Conservation (phyloP, 2,113 vertebrate genomes). For the Apaloderma vittatum region DNA sequence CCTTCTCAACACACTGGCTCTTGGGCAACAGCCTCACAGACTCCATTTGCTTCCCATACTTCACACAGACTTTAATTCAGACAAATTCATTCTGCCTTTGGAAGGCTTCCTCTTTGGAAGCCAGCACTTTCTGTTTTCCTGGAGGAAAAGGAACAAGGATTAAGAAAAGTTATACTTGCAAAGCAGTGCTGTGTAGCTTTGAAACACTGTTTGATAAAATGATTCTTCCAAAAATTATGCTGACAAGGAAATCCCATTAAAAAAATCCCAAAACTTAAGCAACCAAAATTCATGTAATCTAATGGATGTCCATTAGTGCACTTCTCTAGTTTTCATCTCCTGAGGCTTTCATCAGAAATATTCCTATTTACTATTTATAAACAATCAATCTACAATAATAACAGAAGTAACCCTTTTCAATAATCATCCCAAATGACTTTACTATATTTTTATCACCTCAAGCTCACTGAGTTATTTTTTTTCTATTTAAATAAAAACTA, state of each 20-base stretch:
- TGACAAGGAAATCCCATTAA: not conserved
- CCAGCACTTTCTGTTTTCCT: not conserved
- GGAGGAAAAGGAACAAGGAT: not conserved
- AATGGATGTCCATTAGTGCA: not conserved
- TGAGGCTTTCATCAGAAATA: not conserved
- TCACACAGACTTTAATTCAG: not conserved
- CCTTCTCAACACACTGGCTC: rapidly evolving
- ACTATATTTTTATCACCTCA: not conserved
- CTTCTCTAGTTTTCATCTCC: not conserved
- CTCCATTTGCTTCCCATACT: not conserved
- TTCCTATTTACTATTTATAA: not conserved
- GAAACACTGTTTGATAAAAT: not conserved
- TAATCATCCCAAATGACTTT: not conserved
- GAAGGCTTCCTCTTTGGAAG: not conserved
- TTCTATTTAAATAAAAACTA: not conserved
- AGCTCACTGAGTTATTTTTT: not conserved
- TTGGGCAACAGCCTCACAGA: not conserved
- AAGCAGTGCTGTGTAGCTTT: not conserved
- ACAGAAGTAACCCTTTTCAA: not conserved
- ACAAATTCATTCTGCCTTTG: not conserved
- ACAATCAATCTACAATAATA: not conserved
- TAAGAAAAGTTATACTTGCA: not conserved
- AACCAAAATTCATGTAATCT: not conserved
- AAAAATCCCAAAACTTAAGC: not conserved
- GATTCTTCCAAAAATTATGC: not conserved